Evolutionary conservation across 2,888 invertebrate species (phyloP).

Genomic region (Chironomus riparius): DNA sequence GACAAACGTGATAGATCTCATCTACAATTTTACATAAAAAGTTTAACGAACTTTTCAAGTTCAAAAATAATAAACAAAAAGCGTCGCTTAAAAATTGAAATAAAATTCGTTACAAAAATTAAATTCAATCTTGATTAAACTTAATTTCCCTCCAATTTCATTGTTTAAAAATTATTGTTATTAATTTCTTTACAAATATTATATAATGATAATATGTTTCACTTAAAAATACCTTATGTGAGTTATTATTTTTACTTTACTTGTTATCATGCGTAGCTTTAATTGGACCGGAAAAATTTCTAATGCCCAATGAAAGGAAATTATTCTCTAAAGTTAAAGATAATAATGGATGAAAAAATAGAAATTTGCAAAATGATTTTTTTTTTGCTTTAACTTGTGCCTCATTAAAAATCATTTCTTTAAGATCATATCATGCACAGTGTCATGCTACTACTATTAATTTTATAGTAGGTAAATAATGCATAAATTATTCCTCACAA

Average conservation of each 20-base stretch:
- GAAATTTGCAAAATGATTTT: neutral
- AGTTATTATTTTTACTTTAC: neutral
- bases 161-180: no score
- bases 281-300: conserved; percentile 6
- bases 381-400: neutral
- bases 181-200: neutral
- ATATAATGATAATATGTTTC: neutral
- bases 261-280: neutral
- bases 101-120: no score
- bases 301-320: conserved; percentile 5
- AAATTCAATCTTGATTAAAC: no score
- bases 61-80: no score
- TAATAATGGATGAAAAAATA: neutral
- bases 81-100: no score
- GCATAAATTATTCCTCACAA: no score
- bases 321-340: neutral
- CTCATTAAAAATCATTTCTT: neutral
- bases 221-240: neutral
- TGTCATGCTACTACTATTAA: no score
- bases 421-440: neutral
- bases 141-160: no score
- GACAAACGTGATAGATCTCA: no score
- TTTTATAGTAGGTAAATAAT: no score
- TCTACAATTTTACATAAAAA: no score
- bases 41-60: no score